Conservation (phyloP, 1,140 invertebrate genomes). For the Heterodera schachtii region DNA sequence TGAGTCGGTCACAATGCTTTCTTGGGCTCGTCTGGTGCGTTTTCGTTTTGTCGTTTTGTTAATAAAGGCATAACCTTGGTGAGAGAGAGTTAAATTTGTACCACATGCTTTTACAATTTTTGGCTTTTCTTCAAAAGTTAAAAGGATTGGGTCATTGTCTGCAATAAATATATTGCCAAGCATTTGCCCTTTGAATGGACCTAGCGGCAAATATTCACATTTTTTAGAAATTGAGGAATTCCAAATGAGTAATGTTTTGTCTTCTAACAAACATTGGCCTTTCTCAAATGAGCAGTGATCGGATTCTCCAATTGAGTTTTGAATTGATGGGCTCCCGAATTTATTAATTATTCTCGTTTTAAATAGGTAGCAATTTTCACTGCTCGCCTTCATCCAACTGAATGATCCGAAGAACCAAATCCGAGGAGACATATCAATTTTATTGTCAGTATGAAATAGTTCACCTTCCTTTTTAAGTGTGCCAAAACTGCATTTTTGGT, state of each 20-base stretch:
- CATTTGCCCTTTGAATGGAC: not conserved
- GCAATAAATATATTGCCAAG: not conserved
- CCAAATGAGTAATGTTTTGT: not conserved
- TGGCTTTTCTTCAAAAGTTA: not conserved
- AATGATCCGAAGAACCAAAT: not conserved
- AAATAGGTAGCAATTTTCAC: conserved; percentile 15
- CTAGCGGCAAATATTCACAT: not conserved
- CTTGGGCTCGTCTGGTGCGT: not conserved
- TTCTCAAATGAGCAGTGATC: not conserved
- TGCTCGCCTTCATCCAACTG: not conserved
- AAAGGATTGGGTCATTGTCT: not conserved
- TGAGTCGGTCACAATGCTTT: conserved; percentile 7
- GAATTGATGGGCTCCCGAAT: not conserved
- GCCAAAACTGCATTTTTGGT: conserved; percentile 10
- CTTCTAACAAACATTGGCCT: not conserved
- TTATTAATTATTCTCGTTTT: not conserved
- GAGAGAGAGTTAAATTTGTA: not conserved
- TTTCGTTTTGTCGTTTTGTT: not conserved
- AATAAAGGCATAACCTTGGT: conserved; percentile 3
- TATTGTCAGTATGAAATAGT: conserved; percentile 4
- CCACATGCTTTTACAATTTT: not conserved
- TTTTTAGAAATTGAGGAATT: not conserved
- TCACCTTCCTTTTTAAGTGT: not conserved
- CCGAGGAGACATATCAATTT: not conserved
- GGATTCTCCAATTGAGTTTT: not conserved